A percentile compares a stretch with the other conserved stretches of the same genome.
Conservation (phyloP, 2,113 vertebrate genomes). For the Falcunculus frontatus region DNA sequence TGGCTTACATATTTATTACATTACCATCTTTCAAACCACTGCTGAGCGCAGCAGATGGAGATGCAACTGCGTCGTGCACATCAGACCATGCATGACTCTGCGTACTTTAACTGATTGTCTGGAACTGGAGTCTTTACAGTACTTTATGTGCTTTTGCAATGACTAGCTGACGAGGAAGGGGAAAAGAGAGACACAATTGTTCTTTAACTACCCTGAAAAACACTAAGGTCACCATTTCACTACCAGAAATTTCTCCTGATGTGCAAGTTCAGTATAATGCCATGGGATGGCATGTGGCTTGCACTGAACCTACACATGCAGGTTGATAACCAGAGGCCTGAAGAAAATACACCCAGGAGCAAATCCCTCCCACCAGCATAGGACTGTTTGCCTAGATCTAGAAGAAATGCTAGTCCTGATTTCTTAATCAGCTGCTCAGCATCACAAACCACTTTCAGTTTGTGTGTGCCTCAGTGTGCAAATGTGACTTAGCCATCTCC, state of each 20-base stretch:
- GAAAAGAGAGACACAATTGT: neutral
- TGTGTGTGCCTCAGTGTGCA: neutral
- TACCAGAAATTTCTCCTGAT: neutral
- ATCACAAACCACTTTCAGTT: neutral
- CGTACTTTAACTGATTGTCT: neutral
- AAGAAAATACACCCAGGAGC: neutral
- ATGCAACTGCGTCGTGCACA: fast-evolving
- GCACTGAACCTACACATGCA: neutral
- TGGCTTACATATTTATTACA: too few species aligned
- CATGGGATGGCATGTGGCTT: neutral
- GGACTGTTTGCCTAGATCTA: neutral
- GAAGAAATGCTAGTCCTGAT: neutral
- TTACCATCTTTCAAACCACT: neutral
- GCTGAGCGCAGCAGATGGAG: neutral
- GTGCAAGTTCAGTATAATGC: neutral
- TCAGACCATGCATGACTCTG: neutral
- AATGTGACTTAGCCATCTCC: neutral
- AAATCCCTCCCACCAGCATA: neutral
- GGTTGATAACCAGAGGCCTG: neutral
- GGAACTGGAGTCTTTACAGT: neutral
- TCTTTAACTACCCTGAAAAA: neutral
- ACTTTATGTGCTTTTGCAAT: neutral
- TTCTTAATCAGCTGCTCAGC: neutral
- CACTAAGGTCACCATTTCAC: neutral
- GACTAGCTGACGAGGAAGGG: neutral